These are phyloP conservation scores for Nothobranchius furzeri DNA, from an alignment of 2,113 vertebrate genomes.

Conservation along the genomic window DNA sequence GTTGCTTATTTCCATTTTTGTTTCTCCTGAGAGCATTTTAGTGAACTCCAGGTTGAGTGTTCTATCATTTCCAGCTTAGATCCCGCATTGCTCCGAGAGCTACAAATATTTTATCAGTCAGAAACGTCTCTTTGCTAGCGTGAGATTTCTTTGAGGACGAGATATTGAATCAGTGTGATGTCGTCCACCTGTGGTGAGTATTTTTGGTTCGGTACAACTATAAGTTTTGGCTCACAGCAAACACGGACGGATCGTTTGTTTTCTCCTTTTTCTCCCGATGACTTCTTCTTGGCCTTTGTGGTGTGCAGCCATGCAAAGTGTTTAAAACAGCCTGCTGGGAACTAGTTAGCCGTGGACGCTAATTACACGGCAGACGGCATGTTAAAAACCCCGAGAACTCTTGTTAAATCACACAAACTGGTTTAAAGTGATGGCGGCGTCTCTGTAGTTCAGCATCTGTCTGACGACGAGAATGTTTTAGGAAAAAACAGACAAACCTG, in stretches of 20 bases:
- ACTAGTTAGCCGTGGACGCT: slow-evolving; percentile 57
- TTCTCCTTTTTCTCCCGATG: slow-evolving; percentile 3
- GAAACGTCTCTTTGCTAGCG: slow-evolving; percentile 21
- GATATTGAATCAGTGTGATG: slow-evolving; percentile 23
- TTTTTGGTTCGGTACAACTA: slow-evolving; percentile 9
- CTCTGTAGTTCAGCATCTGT: background rate
- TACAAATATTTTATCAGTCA: slow-evolving; percentile 40
- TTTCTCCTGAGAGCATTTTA: slow-evolving; percentile 15
- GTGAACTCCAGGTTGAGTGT: slow-evolving; percentile 8
- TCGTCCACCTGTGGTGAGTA: slow-evolving; percentile 31
- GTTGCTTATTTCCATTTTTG: slow-evolving; percentile 52
- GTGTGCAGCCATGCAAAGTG: slow-evolving; percentile 58
- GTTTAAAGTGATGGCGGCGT: too few relatives aligned
- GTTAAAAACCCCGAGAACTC: slow-evolving; percentile 51
- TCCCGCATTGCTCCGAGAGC: slow-evolving; percentile 25
- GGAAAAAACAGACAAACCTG: too few relatives aligned
- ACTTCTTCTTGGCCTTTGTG: slow-evolving; percentile 24
- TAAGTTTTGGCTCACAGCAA: background rate
- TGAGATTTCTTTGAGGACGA: slow-evolving; percentile 21
- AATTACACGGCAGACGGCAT: slow-evolving; percentile 64
- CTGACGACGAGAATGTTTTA: too few relatives aligned
- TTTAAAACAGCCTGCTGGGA: slow-evolving; percentile 60
- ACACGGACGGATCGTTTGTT: background rate
- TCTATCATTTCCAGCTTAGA: slow-evolving; percentile 26
- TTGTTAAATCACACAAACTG: slow-evolving; percentile 40